phyloP scores from a whole-genome alignment of 2,888 invertebrate species.

The Athalia cordata region DNA sequence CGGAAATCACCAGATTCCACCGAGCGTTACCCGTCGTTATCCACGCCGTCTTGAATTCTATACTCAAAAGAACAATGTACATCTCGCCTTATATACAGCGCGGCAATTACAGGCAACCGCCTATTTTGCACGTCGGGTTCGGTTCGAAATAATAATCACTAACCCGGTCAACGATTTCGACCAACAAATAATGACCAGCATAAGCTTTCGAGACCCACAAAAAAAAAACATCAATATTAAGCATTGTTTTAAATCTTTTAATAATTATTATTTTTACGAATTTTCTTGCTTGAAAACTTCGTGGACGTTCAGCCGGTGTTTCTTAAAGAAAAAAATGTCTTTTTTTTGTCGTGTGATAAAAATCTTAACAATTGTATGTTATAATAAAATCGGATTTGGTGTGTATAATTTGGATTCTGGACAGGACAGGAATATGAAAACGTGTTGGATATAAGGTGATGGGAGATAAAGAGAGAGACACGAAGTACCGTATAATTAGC shows the following conservation, averaged over 20 bases:
- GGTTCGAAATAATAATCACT: neutral
- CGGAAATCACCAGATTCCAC: neutral
- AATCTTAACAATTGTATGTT: neutral
- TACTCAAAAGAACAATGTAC: constrained; percentile 30
- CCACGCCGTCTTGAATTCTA: constrained; percentile 34
- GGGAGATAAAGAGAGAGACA: no score
- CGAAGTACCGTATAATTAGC: constrained; percentile 66
- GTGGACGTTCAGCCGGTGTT: no score
- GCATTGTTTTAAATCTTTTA: no score
- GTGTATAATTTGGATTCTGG: constrained; percentile 62
- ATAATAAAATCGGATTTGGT: constrained; percentile 58
- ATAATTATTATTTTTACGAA: no score
- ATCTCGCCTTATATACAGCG: neutral
- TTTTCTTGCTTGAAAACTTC: no score
- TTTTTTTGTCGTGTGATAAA: neutral
- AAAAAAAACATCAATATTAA: no score
- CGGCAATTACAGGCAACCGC: constrained; percentile 16
- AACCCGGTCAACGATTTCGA: no score
- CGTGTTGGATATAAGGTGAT: no score
- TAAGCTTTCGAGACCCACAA: no score
- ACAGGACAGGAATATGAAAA: constrained; percentile 36
- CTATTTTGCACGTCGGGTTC: neutral
- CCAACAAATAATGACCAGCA: no score
- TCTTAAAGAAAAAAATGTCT: no score
- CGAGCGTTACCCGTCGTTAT: constrained; percentile 27